phyloP scores from a whole-genome alignment of 1,140 invertebrate species.

The Goniozus legneri region DNA sequence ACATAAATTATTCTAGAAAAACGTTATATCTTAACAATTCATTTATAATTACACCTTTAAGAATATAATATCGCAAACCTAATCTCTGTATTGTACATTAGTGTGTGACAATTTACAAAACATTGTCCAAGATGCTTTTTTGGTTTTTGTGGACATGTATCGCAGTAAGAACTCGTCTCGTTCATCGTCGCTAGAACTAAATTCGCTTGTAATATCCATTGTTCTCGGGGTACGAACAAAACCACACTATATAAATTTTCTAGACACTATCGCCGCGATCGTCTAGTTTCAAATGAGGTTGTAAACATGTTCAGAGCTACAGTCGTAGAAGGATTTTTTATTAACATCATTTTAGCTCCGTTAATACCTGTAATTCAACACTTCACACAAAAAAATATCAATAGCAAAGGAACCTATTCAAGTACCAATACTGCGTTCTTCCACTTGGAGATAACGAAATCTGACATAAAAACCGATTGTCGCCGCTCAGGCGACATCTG shows the following conservation, averaged over 20 bases:
- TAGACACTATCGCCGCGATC: slow-evolving; percentile 8
- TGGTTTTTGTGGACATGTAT: slow-evolving; percentile 11
- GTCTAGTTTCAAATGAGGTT: slow-evolving; percentile 1
- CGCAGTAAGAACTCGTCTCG: slow-evolving; percentile 4
- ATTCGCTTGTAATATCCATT: slow-evolving; percentile 11
- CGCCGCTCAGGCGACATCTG: slow-evolving; percentile 4
- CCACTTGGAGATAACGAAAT: slow-evolving; percentile 8
- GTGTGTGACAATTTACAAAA: slow-evolving; percentile 11
- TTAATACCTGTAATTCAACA: slow-evolving; percentile 3
- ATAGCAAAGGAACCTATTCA: slow-evolving; percentile 12
- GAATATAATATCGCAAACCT: slow-evolving; percentile 4
- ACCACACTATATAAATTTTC: slow-evolving; percentile 3
- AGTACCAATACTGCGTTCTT: slow-evolving; percentile 5
- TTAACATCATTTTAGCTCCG: slow-evolving; percentile 10
- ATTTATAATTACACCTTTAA: slow-evolving; percentile 6
- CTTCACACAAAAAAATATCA: slow-evolving; percentile 3
- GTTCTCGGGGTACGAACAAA: slow-evolving; percentile 6
- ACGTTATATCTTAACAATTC: slow-evolving; percentile 5
- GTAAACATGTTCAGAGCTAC: neutral
- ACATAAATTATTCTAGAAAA: slow-evolving; percentile 5
- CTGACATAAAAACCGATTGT: slow-evolving; percentile 8
- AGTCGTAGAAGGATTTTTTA: slow-evolving; percentile 9
- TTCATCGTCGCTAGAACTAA: slow-evolving; percentile 13
- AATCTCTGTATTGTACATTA: slow-evolving; percentile 2
- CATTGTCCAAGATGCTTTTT: slow-evolving; percentile 12